Evolutionary conservation across 2,797 vertebrate species (phyloP).

Genomic region (Sphenopsis melanotis): DNA sequence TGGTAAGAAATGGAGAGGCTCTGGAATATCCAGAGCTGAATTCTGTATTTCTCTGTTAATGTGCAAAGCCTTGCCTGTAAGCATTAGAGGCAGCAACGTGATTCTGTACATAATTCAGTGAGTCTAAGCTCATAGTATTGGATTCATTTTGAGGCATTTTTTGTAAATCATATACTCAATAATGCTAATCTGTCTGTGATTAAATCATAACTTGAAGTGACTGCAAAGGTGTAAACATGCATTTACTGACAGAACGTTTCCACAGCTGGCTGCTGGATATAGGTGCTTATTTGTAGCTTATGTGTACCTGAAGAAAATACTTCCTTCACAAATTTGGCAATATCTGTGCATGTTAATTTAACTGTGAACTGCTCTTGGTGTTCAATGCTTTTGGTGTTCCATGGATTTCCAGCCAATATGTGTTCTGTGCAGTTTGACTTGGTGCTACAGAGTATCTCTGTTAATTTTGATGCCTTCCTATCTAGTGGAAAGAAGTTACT

Average conservation of each 20-base stretch:
- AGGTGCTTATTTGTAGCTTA: not conserved
- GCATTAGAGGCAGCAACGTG: not conserved
- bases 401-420: not conserved
- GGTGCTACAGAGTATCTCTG: not conserved
- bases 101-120: not conserved
- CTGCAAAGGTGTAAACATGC: not conserved
- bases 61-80: not conserved
- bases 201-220: not conserved
- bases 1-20: not conserved
- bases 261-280: not conserved
- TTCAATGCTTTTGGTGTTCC: not conserved
- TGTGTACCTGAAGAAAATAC: not conserved
- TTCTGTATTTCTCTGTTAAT: not conserved
- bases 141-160: not conserved
- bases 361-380: not conserved
- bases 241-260: not conserved
- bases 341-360: not conserved
- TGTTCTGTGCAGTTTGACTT: not conserved
- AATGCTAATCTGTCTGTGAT: not conserved
- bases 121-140: not conserved
- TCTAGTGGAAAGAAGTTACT: not conserved
- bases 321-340: not conserved
- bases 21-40: not conserved
- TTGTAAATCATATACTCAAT: not conserved
- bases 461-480: not conserved